Percentiles rank a stretch among this genome's conserved stretches.
Conservation (phyloP, 2,888 invertebrate genomes). For the Stenurella melanura region DNA sequence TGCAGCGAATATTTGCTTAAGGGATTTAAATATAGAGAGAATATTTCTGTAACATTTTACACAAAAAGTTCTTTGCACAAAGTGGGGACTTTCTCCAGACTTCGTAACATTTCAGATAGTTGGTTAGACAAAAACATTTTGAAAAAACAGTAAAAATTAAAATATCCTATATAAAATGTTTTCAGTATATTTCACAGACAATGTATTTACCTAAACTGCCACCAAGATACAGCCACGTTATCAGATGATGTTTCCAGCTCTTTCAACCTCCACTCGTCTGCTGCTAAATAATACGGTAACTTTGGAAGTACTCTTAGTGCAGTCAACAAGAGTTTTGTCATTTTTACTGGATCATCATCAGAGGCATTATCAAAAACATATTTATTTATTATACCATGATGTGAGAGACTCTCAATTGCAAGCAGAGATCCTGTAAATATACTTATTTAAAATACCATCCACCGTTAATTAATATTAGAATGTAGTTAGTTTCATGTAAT, state of each 20-base stretch:
- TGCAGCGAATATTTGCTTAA: too few relatives aligned
- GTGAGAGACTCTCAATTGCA: slow-evolving; percentile 8
- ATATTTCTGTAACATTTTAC: too few relatives aligned
- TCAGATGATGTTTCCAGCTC: slow-evolving; percentile 56
- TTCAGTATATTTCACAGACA: background rate
- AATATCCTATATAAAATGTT: too few relatives aligned
- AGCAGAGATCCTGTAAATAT: background rate
- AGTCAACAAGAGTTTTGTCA: slow-evolving; percentile 75
- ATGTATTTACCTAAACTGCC: slow-evolving; percentile 73
- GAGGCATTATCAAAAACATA: background rate
- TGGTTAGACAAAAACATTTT: too few relatives aligned
- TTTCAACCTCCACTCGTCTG: slow-evolving; percentile 77
- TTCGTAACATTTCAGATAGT: too few relatives aligned
- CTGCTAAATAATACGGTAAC: slow-evolving; percentile 76
- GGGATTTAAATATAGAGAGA: too few relatives aligned
- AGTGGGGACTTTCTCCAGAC: too few relatives aligned
- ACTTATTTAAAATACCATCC: background rate
- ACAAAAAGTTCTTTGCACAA: too few relatives aligned
- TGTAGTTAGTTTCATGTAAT: too few relatives aligned
- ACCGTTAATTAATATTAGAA: background rate
- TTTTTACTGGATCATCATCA: slow-evolving; percentile 69
- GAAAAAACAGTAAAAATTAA: too few relatives aligned
- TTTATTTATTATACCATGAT: slow-evolving; percentile 7
- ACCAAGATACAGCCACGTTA: slow-evolving; percentile 70
- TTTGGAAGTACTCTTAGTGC: slow-evolving; percentile 77